These are phyloP conservation scores for Parelbella ahira DNA, from an alignment of 2,888 invertebrate genomes.

Conservation along the genomic window DNA sequence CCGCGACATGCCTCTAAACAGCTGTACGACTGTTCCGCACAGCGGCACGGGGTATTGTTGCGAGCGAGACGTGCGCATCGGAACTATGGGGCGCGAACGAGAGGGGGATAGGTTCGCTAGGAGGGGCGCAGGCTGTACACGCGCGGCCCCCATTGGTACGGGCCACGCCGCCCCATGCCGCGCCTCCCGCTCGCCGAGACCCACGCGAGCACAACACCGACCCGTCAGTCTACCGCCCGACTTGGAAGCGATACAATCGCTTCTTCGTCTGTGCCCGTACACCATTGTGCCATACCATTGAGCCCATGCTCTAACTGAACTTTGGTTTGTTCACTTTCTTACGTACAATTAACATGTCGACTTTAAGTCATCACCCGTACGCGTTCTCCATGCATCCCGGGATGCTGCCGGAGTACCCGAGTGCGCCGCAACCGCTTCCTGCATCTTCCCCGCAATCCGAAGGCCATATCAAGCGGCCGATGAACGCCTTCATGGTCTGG, in stretches of 20 bases:
- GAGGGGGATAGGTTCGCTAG: slow-evolving; percentile 37
- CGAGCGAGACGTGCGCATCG: slow-evolving; percentile 44
- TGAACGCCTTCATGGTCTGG: slow-evolving; percentile 99
- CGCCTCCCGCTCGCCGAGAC: slow-evolving; percentile 58
- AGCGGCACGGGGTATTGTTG: slow-evolving; percentile 50
- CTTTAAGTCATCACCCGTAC: slow-evolving; percentile 75
- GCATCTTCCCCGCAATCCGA: slow-evolving; percentile 78
- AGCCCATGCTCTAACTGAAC: slow-evolving; percentile 58
- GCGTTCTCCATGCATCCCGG: slow-evolving; percentile 76
- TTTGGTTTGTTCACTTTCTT: slow-evolving; percentile 38
- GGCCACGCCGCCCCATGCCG: slow-evolving; percentile 53
- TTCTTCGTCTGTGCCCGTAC: slow-evolving; percentile 55
- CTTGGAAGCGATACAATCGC: slow-evolving; percentile 71
- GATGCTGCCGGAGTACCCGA: slow-evolving; percentile 71
- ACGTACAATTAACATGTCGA: slow-evolving; percentile 59
- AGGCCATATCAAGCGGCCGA: slow-evolving; percentile 95
- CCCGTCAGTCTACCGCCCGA: slow-evolving; percentile 71
- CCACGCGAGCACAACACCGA: slow-evolving; percentile 47
- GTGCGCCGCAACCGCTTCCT: slow-evolving; percentile 65
- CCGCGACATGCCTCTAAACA: slow-evolving; percentile 61
- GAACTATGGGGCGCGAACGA: slow-evolving; percentile 25
- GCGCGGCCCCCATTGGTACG: slow-evolving; percentile 52
- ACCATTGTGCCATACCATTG: slow-evolving; percentile 66
- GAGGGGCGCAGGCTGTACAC: slow-evolving; percentile 67
- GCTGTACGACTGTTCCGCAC: slow-evolving; percentile 63